Conservation (phyloP, 2,797 vertebrate genomes). For the Naso thynnoides region DNA sequence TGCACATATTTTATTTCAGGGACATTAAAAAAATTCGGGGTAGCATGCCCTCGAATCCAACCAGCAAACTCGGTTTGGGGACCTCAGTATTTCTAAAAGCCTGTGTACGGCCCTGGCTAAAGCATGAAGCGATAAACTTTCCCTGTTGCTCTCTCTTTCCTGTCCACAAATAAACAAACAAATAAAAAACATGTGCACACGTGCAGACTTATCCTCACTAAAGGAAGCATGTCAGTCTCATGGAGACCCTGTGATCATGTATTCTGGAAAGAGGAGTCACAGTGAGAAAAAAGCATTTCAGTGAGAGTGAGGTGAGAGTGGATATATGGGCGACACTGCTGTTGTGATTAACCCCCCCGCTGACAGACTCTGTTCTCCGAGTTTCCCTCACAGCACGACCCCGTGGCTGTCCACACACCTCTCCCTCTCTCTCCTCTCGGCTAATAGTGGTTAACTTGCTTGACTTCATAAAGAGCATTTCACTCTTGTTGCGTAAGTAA, state of each 20-base stretch:
- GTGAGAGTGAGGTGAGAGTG: constrained; percentile 3
- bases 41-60: too few relatives aligned
- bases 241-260: not conserved
- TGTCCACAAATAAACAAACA: not conserved
- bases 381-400: constrained; percentile 31
- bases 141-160: not conserved
- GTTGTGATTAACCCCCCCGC: constrained; percentile 49
- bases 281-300: not conserved
- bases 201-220: not conserved
- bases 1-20: too few relatives aligned
- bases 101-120: too few relatives aligned
- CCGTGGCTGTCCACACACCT: constrained; percentile 12
- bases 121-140: not conserved
- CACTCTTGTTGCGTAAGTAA: constrained; percentile 33
- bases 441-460: constrained; percentile 27
- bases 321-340: constrained; percentile 22
- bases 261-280: not conserved
- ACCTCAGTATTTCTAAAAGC: too few relatives aligned
- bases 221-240: not conserved
- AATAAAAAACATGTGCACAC: not conserved
- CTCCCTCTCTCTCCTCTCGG: not conserved
- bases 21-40: too few relatives aligned
- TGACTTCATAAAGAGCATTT: constrained; percentile 25
- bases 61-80: too few relatives aligned
- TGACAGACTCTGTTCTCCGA: constrained; percentile 47